Base-by-base conservation (phyloP, 1,140 invertebrate genomes). In the Caenorhabditis brenneri region DNA sequence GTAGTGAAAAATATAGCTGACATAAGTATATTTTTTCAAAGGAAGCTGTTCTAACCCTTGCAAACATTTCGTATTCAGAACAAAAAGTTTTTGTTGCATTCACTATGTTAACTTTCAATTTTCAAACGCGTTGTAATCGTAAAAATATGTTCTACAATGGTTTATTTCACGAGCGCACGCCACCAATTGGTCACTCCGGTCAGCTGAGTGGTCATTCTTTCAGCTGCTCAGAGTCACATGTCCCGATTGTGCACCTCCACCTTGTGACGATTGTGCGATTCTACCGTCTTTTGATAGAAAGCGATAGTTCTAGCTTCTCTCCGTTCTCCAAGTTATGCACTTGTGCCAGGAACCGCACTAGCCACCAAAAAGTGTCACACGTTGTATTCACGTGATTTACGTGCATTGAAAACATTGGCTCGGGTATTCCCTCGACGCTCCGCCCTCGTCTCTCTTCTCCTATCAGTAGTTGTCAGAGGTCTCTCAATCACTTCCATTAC, bases 401-500 rank as follows among this genome's bases (percentile, higher is more conserved):
- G 65, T 74, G 36, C 65, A 74, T 19, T 0, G n/a, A 51, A 19
- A 74, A 74, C 1, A 65, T 27, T 42, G 27, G 65, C 65, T 74
- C 36, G 65, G 65, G 65, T 74, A 74, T 74, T 74, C 65, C 65
- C 65, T n/a, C 65, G 36, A 74, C 65, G 65, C 65, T 42, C 65
- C 65, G 65, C 65, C 65, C 42, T 24, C 3, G 1, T 31, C 15
- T 36, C 22, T 36, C 10, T 55, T 55, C 53, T 55, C 29, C 36
- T 74, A 74, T 74, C 65, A 74, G 36, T 74, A 33, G 36, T 31
- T n/a, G 65, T 74, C 33, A 16, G 12, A 3, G 65, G 33, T n/a
- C 10, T 31, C 65, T 27, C 36, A 7, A 2, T 36, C 12, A 74
- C 36, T 74, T 74, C 65, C 65, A 74, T 42, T 74, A 29, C 58